Percentiles rank a stretch among this genome's conserved stretches.
Evolutionary conservation across 1,140 invertebrate species (phyloP).

Genomic region (Chymomyza costata): DNA sequence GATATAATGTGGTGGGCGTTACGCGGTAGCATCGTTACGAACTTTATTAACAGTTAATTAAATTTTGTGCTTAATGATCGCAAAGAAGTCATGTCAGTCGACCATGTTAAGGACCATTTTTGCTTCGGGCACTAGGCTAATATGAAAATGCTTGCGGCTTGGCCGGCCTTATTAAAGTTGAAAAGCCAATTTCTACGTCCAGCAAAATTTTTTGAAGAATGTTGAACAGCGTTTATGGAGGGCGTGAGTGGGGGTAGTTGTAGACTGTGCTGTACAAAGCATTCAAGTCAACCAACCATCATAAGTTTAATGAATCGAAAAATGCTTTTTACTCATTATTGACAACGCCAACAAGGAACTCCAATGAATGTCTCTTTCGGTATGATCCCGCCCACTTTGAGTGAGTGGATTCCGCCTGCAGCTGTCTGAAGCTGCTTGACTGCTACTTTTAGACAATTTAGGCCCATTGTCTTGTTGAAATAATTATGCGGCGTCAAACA

Average conservation of each 20-base stretch:
- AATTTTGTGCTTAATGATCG: constrained; percentile 70
- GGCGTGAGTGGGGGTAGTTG: constrained; percentile 1
- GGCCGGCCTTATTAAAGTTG: constrained; percentile 58
- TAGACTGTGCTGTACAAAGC: no score
- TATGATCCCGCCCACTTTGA: constrained; percentile 18
- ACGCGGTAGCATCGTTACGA: constrained; percentile 65
- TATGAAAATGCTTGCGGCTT: constrained; percentile 60
- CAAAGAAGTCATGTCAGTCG: no score
- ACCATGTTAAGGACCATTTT: no score
- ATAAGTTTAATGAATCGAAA: constrained; percentile 60
- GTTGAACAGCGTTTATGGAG: no score
- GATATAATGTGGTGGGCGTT: constrained; percentile 25
- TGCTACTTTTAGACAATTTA: constrained; percentile 25
- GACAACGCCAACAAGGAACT: constrained; percentile 32
- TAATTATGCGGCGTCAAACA: constrained; percentile 49
- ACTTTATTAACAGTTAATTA: constrained; percentile 72
- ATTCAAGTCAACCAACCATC: constrained; percentile 42
- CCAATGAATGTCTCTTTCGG: not conserved
- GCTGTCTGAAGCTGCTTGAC: not conserved
- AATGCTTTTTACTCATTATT: constrained; percentile 60
- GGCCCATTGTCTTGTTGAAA: constrained; percentile 25
- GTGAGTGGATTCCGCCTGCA: no score
- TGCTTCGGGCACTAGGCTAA: constrained; percentile 9
- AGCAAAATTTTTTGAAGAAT: no score
- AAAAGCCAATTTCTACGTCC: constrained; percentile 47